Conservation (phyloP, 2,797 vertebrate genomes). For the Anguilla obscura region DNA sequence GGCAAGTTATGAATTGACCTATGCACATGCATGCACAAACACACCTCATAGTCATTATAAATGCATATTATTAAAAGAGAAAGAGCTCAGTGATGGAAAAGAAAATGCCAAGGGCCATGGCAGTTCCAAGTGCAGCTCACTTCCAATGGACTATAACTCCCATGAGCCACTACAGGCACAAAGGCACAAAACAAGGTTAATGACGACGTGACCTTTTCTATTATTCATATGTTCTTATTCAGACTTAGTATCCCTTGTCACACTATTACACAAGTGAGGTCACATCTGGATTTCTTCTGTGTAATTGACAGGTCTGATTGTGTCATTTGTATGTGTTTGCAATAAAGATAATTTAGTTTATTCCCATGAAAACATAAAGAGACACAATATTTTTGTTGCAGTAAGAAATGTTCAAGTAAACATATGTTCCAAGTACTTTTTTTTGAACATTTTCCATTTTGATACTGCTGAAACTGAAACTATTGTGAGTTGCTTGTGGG, state of each 20-base stretch:
- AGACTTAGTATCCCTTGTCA: neutral
- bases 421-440: neutral
- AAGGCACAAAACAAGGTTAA: conserved; percentile 36
- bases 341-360: neutral
- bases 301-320: neutral
- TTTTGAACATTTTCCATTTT: neutral
- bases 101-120: conserved; percentile 72
- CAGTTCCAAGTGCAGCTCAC: conserved; percentile 54
- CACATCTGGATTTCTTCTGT: neutral
- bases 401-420: neutral
- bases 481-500: neutral
- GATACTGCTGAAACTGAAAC: neutral
- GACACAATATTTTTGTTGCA: neutral
- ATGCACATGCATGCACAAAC: conserved; percentile 53
- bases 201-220: conserved; percentile 1
- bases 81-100: conserved; percentile 65
- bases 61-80: conserved; percentile 59
- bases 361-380: neutral
- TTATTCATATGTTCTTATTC: neutral
- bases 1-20: conserved; percentile 65
- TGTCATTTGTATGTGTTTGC: neutral
- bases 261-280: conserved; percentile 10
- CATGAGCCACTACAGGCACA: conserved; percentile 56
- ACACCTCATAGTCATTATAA: conserved; percentile 53
- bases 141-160: conserved; percentile 56